Evolutionary conservation across 2,113 vertebrate species (phyloP).

Genomic region (Halichoeres trimaculatus): DNA sequence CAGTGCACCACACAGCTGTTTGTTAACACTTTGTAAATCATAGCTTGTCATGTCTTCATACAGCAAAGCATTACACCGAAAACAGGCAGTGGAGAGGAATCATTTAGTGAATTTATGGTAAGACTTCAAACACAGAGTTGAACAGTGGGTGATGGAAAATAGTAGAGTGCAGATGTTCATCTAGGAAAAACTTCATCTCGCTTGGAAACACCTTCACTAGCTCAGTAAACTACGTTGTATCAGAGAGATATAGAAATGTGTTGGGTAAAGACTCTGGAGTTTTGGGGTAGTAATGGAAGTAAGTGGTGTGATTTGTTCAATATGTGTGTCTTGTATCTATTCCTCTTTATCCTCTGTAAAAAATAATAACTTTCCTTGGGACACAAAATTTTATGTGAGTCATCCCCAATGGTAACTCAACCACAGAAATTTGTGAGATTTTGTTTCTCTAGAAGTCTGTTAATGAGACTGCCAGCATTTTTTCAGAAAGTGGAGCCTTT

Average conservation of each 20-base stretch:
- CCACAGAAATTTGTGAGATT: constrained; percentile 60
- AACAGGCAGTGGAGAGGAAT: too few species aligned
- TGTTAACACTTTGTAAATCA: constrained; percentile 12
- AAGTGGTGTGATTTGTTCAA: not conserved
- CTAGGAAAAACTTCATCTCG: too few species aligned
- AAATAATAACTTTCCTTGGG: constrained; percentile 21
- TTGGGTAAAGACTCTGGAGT: too few species aligned
- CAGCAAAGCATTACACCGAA: too few species aligned
- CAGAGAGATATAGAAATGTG: too few species aligned
- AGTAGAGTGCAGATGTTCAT: too few species aligned
- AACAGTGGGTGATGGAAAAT: too few species aligned
- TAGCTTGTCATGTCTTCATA: constrained; percentile 2
- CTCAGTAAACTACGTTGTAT: too few species aligned
- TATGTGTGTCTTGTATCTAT: constrained; percentile 41
- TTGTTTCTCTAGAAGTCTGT: constrained; percentile 42
- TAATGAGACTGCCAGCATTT: constrained; percentile 13
- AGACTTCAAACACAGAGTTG: not conserved
- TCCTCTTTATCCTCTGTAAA: constrained; percentile 28
- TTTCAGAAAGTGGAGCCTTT: not conserved
- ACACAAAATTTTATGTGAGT: constrained; percentile 26
- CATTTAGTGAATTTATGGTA: not conserved
- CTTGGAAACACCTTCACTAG: too few species aligned
- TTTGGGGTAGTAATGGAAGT: too few species aligned
- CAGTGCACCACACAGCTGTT: constrained; percentile 23
- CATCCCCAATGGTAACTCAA: constrained; percentile 36